Evolutionary conservation across 2,113 vertebrate species (phyloP).

Genomic region (Lagopus muta): DNA sequence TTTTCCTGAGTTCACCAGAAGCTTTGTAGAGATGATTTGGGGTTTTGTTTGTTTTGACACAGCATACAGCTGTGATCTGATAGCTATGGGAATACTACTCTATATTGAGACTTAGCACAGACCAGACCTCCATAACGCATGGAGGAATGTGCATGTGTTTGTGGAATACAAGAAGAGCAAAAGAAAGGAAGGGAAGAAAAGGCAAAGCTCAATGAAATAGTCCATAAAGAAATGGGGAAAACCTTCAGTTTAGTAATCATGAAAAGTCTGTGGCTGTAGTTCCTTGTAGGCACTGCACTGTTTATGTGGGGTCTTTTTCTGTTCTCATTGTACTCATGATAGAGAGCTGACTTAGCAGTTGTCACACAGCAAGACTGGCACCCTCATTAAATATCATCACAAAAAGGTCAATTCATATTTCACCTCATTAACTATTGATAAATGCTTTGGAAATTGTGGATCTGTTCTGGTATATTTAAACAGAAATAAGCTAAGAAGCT

Average conservation of each 20-base stretch:
- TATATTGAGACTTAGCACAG: background rate
- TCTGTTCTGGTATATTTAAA: background rate
- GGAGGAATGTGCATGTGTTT: accelerated
- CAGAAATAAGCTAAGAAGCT: background rate
- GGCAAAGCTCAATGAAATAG: background rate
- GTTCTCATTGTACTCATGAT: background rate
- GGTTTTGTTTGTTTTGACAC: background rate
- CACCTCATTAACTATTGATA: background rate
- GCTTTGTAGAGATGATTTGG: background rate
- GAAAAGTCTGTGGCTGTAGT: background rate
- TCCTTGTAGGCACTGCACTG: background rate
- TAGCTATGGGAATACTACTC: background rate
- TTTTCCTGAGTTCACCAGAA: background rate
- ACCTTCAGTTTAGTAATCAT: background rate
- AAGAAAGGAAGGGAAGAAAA: background rate
- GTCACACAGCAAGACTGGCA: background rate
- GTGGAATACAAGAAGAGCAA: background rate
- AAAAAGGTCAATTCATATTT: background rate
- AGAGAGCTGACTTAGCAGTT: background rate
- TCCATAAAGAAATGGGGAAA: background rate
- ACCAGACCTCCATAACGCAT: background rate
- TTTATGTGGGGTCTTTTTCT: background rate
- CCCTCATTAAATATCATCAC: background rate
- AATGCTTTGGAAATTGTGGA: background rate
- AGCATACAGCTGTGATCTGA: background rate